Percentiles rank a stretch among this genome's conserved stretches.
Conservation (phyloP, 2,113 vertebrate genomes). For the Protomyctophum bolini region DNA sequence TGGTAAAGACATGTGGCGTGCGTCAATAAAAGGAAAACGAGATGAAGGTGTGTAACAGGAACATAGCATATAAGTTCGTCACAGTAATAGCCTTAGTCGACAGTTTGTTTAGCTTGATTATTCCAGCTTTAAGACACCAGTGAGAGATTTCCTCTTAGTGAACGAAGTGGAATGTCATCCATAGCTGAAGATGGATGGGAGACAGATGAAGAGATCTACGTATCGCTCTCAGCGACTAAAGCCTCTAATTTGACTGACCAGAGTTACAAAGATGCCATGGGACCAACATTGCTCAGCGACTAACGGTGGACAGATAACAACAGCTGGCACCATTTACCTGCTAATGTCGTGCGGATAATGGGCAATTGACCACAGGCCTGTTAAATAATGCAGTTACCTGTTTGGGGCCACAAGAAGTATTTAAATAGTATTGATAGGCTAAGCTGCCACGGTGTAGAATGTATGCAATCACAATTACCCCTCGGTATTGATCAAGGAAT, state of each 20-base stretch:
- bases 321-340: conserved; percentile 77
- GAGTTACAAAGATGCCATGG: conserved; percentile 48
- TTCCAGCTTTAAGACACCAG: conserved; percentile 8
- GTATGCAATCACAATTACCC: conserved; percentile 85
- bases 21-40: conserved; percentile 47
- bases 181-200: conserved; percentile 12
- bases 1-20: not conserved
- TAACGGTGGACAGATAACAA: conserved; percentile 52
- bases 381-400: conserved; percentile 93
- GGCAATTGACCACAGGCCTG: conserved; percentile 86
- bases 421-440: conserved; percentile 95
- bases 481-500: conserved; percentile 79
- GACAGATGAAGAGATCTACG: conserved; percentile 64
- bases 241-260: conserved; percentile 44
- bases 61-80: conserved; percentile 15
- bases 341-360: conserved; percentile 90
- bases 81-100: conserved; percentile 32
- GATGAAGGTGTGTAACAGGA: conserved; percentile 13
- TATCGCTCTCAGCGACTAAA: conserved; percentile 65
- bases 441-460: conserved; percentile 85
- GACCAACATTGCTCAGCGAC: conserved; percentile 43
- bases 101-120: conserved; percentile 19
- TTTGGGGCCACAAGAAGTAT: conserved; percentile 90
- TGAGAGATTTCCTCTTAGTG: conserved; percentile 31
- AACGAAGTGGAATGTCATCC: conserved; percentile 49